phyloP scores from a whole-genome alignment of 2,888 invertebrate genomes.

The Aelia acuminata region DNA sequence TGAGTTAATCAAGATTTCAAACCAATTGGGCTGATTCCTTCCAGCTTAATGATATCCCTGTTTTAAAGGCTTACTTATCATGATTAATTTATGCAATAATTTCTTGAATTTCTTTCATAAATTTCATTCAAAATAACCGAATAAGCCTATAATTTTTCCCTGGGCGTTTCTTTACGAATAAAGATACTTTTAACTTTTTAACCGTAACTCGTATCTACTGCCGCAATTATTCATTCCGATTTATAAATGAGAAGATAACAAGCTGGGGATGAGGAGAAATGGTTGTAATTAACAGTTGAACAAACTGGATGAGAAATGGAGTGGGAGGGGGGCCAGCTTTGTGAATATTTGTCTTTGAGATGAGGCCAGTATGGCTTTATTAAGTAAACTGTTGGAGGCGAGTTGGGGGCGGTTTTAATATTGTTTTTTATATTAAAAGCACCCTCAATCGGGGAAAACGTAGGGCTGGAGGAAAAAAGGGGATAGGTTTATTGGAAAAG shows the following conservation, averaged over 20 bases:
- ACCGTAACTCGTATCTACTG: background rate
- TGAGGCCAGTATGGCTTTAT: slow-evolving; percentile 35
- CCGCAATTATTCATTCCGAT: background rate
- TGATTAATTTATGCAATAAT: no score
- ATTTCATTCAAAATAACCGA: no score
- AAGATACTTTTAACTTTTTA: background rate
- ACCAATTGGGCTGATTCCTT: no score
- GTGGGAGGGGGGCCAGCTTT: background rate
- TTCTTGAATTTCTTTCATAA: no score
- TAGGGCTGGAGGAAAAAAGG: background rate
- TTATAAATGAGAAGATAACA: slow-evolving; percentile 35
- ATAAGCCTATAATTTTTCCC: no score
- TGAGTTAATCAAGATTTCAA: no score
- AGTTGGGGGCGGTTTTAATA: slow-evolving; percentile 42
- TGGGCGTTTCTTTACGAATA: background rate
- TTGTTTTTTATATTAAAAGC: slow-evolving; percentile 50
- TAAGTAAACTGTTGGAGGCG: slow-evolving; percentile 48
- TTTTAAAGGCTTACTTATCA: no score
- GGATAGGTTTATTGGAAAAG: slow-evolving; percentile 48
- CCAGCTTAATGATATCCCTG: no score
- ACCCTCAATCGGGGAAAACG: background rate
- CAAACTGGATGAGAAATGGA: slow-evolving; percentile 29
- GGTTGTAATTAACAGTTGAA: slow-evolving; percentile 7
- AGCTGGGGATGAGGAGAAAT: background rate
- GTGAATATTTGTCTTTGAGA: slow-evolving; percentile 46